A percentile compares a stretch with the other conserved stretches of the same genome.
Evolutionary conservation across 92 coral and sea anemone genomes (phyloP).

Genomic region (Heteractis magnifica): DNA sequence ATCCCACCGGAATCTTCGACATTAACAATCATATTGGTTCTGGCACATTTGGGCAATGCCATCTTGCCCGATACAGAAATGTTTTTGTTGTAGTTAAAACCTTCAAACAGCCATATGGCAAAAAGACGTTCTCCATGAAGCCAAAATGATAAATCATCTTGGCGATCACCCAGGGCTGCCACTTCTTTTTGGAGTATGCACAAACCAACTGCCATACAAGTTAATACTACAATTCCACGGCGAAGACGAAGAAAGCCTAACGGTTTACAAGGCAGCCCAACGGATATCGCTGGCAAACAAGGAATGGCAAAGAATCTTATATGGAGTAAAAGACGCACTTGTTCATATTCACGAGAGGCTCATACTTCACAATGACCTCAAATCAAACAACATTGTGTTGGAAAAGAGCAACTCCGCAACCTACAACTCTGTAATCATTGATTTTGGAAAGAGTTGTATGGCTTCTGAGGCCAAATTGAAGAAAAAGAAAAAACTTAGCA

Average conservation of each 20-base stretch:
- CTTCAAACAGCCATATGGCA: too few species aligned
- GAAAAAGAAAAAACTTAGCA: too few species aligned
- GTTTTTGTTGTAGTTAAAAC: too few species aligned
- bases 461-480: neutral
- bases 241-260: neutral
- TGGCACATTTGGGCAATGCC: too few species aligned
- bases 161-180: neutral
- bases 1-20: too few species aligned
- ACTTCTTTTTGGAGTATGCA: neutral
- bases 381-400: neutral
- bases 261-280: neutral
- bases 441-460: neutral
- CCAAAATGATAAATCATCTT: too few species aligned
- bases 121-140: neutral
- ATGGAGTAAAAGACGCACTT: neutral
- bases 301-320: neutral
- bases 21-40: too few species aligned
- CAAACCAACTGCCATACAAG: neutral
- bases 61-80: too few species aligned
- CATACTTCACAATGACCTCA: neutral
- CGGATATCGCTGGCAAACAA: neutral
- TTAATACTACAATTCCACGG: neutral
- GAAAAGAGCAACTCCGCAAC: neutral
- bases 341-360: neutral
- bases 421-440: neutral